Base-by-base conservation (phyloP, 2,888 invertebrate genomes). In the Hanleya hanleyi region DNA sequence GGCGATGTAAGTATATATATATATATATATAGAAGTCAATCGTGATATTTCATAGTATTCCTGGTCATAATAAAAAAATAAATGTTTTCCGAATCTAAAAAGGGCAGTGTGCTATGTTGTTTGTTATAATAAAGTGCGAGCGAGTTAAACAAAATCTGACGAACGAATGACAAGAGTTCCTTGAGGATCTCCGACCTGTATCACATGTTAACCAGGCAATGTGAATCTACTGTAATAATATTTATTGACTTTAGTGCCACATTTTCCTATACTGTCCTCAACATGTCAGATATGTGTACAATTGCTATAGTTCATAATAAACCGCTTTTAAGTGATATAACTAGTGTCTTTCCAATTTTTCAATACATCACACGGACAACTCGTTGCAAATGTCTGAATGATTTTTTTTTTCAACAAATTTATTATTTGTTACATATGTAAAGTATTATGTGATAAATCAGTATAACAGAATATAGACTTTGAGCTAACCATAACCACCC, bases 271-370 rank as follows among this genome's bases (percentile, higher is more conserved):
- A 7, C 18, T 47, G 47, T 47, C 22, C 47, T 47, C n/a, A 22
- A 26, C 15, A 57, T 57, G 57, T 57, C 57, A 57, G 29, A 22
- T 22, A 57, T 32, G 57, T 57, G 57, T 57, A 57, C 57, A 57
- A 57, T 57, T 57, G 57, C 57, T 57, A 57, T 57, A 57, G 57
- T 57, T 57, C 57, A 57, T 57, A 57, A 57, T 57, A 57, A 57
- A 57, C 57, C 29, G 57, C 57, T 57, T 57, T 57, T 29, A 57
- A 57, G 57, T 57, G 57, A 57, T 22, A 4, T n/a, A n/a, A n/a
- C n/a, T n/a, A n/a, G n/a, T n/a, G n/a, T n/a, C n/a, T n/a, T n/a
- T n/a, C n/a, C n/a, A n/a, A n/a, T n/a, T n/a, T n/a, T n/a, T n/a
- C n/a, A n/a, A n/a, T n/a, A n/a, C n/a, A n/a, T n/a, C n/a, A n/a